Conservation (phyloP, 2,888 invertebrate genomes). For the Lasioglossum morio region DNA sequence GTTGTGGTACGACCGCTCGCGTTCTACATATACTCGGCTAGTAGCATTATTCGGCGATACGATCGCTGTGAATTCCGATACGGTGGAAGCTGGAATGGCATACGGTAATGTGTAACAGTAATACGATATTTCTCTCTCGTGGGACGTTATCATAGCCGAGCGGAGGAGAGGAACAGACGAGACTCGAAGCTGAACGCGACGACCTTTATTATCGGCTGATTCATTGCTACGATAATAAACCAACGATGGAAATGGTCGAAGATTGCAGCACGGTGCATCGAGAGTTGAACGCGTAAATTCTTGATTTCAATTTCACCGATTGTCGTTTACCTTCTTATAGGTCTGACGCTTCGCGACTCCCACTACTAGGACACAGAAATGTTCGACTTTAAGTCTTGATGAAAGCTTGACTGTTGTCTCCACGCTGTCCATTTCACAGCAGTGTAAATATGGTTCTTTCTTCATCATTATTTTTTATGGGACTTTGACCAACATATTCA, state of each 20-base stretch:
- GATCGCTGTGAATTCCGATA: conserved; percentile 51
- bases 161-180: neutral
- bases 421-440: too few species aligned
- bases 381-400: too few species aligned
- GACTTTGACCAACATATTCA: too few species aligned
- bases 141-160: conserved; percentile 62
- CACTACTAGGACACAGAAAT: too few species aligned
- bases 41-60: conserved; percentile 39
- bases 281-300: neutral
- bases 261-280: neutral
- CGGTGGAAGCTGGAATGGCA: conserved; percentile 33
- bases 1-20: neutral
- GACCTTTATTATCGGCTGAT: conserved; percentile 55
- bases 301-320: neutral
- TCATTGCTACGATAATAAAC: conserved; percentile 60
- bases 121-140: conserved; percentile 57
- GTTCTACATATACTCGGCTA: neutral
- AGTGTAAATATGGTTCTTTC: too few species aligned
- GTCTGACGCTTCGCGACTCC: too few species aligned
- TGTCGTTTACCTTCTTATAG: neutral
- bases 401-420: too few species aligned
- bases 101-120: conserved; percentile 52
- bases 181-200: conserved; percentile 2
- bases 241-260: neutral
- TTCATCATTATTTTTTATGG: too few species aligned